Percentiles rank a stretch among this genome's conserved stretches.
These are phyloP conservation scores for Pao palembangensis DNA, from an alignment of 2,113 vertebrate genomes.

Conservation along the genomic window DNA sequence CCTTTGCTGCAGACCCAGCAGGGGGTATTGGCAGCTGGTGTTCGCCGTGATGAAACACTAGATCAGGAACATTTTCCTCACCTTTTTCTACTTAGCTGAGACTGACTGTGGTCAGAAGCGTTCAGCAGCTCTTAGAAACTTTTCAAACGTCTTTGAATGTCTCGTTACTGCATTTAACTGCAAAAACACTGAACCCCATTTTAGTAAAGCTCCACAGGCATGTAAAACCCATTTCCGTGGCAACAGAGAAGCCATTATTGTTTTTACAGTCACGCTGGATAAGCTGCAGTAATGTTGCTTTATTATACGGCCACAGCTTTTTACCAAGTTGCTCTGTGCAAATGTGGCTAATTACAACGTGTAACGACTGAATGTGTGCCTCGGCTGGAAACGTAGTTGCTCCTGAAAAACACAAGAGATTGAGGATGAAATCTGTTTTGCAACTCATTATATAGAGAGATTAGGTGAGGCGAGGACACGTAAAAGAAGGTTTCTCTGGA, in stretches of 20 bases:
- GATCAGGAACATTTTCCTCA: no score
- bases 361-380: not conserved
- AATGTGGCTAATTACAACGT: slow-evolving; percentile 17
- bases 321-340: not conserved
- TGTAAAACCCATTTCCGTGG: not conserved
- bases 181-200: not conserved
- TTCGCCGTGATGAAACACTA: no score
- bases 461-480: not conserved
- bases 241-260: slow-evolving; percentile 3
- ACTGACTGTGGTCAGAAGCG: no score
- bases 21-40: no score
- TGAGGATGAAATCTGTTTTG: not conserved
- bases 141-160: not conserved
- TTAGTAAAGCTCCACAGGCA: not conserved
- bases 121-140: no score
- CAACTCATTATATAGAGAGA: slow-evolving; percentile 2
- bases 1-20: no score
- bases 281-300: slow-evolving; percentile 5
- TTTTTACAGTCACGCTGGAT: not conserved
- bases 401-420: not conserved
- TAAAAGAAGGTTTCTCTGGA: not conserved
- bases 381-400: not conserved
- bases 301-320: slow-evolving; percentile 4
- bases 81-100: no score
- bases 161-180: not conserved